Evolutionary conservation across 2,797 vertebrate species (phyloP).

Genomic region (Sebastes matsubarae): DNA sequence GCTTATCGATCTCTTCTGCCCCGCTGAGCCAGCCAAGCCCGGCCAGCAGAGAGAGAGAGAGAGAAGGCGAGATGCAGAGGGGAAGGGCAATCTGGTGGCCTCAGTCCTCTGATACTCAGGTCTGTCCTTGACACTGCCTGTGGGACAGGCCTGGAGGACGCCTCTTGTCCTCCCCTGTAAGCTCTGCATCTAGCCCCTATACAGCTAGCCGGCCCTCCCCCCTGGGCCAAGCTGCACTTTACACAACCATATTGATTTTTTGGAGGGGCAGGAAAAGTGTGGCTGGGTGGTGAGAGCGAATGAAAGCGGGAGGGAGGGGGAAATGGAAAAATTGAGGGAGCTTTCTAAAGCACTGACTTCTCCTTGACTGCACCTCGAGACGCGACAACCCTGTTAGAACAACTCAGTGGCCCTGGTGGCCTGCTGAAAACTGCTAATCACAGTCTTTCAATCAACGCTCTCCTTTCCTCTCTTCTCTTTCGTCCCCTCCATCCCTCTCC

Average conservation of each 20-base stretch:
- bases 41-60: constrained; percentile 49
- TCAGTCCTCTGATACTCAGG: constrained; percentile 74
- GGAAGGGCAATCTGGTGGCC: constrained; percentile 54
- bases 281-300: constrained; percentile 56
- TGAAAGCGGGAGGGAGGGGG: constrained; percentile 16
- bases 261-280: constrained; percentile 72
- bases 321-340: constrained; percentile 60
- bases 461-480: constrained; percentile 43
- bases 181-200: constrained; percentile 55
- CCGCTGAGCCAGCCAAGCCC: constrained; percentile 53
- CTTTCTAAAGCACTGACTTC: constrained; percentile 80
- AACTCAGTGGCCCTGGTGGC: constrained; percentile 65
- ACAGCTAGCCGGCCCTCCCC: constrained; percentile 65
- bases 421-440: constrained; percentile 77
- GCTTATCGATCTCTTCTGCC: constrained; percentile 83
- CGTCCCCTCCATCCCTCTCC: constrained; percentile 22
- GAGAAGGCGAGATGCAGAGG: constrained; percentile 42
- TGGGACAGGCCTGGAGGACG: constrained; percentile 76
- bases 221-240: constrained; percentile 82
- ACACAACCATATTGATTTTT: constrained; percentile 86
- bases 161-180: constrained; percentile 61
- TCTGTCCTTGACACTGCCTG: constrained; percentile 84
- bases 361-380: constrained; percentile 82
- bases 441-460: constrained; percentile 77
- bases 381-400: constrained; percentile 70